Evolutionary conservation across 1,140 invertebrate species (phyloP).

Genomic region (Meteorus sp.): DNA sequence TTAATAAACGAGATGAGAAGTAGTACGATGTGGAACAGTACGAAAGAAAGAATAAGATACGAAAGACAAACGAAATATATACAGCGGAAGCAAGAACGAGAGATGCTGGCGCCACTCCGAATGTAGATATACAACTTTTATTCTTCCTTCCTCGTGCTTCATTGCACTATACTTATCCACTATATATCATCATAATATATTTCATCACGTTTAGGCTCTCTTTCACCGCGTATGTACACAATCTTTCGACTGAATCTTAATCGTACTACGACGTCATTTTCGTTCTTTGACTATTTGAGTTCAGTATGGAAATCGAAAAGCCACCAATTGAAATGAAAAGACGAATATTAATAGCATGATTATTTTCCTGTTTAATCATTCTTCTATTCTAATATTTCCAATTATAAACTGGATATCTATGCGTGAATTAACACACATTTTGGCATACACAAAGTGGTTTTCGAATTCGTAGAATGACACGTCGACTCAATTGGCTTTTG

Average conservation of each 20-base stretch:
- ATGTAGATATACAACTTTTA: conserved; percentile 45
- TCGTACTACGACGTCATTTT: conserved; percentile 47
- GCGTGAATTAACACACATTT: not conserved
- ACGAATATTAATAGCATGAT: too few species aligned
- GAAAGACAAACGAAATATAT: too few species aligned
- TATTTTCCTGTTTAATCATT: too few species aligned
- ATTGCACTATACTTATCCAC: conserved; percentile 27
- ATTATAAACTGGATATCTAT: not conserved
- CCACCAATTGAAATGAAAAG: not conserved
- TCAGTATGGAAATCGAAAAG: conserved; percentile 42
- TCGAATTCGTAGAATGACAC: conserved; percentile 4
- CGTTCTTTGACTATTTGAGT: conserved; percentile 57
- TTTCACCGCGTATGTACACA: conserved; percentile 28
- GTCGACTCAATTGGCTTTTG: not conserved
- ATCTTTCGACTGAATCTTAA: conserved; percentile 41
- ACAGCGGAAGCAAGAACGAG: conserved; percentile 39
- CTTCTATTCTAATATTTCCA: not conserved
- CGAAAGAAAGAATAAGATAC: conserved; percentile 16
- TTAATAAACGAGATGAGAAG: not conserved
- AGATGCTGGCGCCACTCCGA: conserved; percentile 54
- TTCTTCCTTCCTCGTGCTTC: conserved; percentile 27
- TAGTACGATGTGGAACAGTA: conserved; percentile 8
- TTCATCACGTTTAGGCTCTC: conserved; percentile 30
- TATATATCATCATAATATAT: not conserved
- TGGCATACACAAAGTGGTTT: not conserved